phyloP scores from a whole-genome alignment of 2,888 invertebrate species.

The Drepanosiphum platanoidis region DNA sequence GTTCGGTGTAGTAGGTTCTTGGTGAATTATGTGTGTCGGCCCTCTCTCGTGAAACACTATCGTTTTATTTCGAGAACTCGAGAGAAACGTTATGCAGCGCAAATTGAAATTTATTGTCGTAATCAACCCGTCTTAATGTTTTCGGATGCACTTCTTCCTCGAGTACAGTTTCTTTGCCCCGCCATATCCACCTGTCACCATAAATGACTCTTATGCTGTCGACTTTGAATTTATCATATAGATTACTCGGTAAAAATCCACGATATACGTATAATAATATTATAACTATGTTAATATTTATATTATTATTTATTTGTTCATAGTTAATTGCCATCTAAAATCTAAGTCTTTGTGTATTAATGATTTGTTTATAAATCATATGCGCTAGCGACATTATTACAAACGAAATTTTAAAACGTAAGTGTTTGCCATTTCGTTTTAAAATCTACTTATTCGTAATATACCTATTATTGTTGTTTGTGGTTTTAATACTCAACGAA shows the following conservation, averaged over 20 bases:
- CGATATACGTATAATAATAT: not conserved
- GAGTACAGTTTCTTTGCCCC: not conserved
- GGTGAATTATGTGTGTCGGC: not conserved
- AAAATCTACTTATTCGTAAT: too few relatives aligned
- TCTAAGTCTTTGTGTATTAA: not conserved
- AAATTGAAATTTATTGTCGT: conserved; percentile 48
- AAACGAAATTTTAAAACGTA: not conserved
- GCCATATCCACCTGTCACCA: not conserved
- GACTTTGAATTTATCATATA: not conserved
- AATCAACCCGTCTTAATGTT: conserved; percentile 16
- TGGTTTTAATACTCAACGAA: too few relatives aligned
- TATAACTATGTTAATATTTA: too few relatives aligned
- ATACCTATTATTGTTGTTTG: too few relatives aligned
- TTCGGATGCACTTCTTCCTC: not conserved
- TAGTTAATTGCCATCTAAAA: not conserved
- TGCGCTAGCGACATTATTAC: not conserved
- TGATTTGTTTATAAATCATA: not conserved
- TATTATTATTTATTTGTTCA: too few relatives aligned
- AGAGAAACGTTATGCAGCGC: not conserved
- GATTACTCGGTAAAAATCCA: not conserved
- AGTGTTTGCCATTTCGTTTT: not conserved
- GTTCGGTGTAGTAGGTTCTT: not conserved
- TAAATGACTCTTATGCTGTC: not conserved
- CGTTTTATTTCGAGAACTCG: conserved; percentile 18
- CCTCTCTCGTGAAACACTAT: not conserved